Conservation (phyloP, 2,888 invertebrate genomes). For the Rhagonycha lutea region DNA sequence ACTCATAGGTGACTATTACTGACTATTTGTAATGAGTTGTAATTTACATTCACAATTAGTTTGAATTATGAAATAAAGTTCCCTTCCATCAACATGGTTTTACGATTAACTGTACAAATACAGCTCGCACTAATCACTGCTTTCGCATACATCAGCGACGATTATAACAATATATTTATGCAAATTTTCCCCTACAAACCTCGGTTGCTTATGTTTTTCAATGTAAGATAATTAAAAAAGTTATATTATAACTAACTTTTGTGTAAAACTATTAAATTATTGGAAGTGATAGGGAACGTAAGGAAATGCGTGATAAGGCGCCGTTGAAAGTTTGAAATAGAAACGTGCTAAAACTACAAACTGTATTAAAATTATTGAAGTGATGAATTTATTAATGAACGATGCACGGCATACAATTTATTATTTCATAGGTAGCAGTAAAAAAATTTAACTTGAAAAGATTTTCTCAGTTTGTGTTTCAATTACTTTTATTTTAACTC, state of each 20-base stretch:
- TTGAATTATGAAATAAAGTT: background rate
- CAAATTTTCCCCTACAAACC: background rate
- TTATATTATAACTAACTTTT: background rate
- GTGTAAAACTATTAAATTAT: background rate
- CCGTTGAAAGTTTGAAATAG: constrained; percentile 1
- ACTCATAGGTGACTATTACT: background rate
- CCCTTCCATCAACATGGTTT: background rate
- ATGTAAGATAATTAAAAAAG: background rate
- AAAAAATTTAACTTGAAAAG: background rate
- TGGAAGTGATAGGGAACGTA: background rate
- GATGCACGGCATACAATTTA: background rate
- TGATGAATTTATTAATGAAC: background rate
- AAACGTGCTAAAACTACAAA: constrained; percentile 3
- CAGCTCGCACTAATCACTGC: background rate
- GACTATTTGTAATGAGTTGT: too few species aligned
- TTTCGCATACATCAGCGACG: background rate
- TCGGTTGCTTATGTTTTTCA: background rate
- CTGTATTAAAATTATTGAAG: background rate
- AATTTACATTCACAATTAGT: background rate
- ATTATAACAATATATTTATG: background rate
- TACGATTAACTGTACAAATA: background rate
- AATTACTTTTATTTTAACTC: too few species aligned
- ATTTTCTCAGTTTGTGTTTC: background rate
- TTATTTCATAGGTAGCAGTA: background rate
- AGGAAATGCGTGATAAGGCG: background rate